Conservation (phyloP, 2,113 vertebrate genomes). For the Hemichromis elongatus region DNA sequence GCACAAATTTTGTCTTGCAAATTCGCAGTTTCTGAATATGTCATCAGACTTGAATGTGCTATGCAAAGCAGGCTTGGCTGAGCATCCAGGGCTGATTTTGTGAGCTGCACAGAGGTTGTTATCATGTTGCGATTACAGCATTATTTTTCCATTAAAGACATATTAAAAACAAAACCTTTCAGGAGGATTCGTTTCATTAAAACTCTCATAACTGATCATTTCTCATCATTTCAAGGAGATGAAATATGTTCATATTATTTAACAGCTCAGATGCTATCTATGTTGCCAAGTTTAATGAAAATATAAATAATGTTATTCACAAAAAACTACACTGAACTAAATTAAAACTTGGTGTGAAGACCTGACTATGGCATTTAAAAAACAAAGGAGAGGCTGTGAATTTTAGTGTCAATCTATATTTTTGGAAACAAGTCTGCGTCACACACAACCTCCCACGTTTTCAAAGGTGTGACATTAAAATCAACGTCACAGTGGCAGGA, state of each 20-base stretch:
- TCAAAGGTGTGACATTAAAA: neutral
- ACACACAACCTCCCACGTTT: neutral
- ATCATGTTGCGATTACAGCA: neutral
- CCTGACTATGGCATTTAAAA: neutral
- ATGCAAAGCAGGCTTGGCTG: neutral
- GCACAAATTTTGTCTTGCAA: constrained; percentile 39
- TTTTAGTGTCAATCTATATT: neutral
- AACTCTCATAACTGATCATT: neutral
- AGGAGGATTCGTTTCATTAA: neutral
- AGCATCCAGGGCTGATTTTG: neutral
- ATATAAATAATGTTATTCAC: neutral
- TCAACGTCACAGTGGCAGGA: neutral
- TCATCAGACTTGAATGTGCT: neutral
- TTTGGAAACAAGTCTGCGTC: neutral
- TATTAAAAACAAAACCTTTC: neutral
- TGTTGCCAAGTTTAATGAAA: neutral
- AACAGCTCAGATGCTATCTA: neutral
- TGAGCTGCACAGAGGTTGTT: neutral
- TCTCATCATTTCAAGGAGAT: neutral
- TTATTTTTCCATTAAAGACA: neutral
- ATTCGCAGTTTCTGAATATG: neutral
- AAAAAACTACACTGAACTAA: neutral
- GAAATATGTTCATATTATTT: neutral
- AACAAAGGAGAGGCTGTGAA: neutral
- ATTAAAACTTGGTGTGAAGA: neutral